Percentiles rank a stretch among this genome's conserved stretches.
These are phyloP conservation scores for Myrmophylax atrothorax DNA, from an alignment of 2,113 vertebrate genomes.

Conservation along the genomic window DNA sequence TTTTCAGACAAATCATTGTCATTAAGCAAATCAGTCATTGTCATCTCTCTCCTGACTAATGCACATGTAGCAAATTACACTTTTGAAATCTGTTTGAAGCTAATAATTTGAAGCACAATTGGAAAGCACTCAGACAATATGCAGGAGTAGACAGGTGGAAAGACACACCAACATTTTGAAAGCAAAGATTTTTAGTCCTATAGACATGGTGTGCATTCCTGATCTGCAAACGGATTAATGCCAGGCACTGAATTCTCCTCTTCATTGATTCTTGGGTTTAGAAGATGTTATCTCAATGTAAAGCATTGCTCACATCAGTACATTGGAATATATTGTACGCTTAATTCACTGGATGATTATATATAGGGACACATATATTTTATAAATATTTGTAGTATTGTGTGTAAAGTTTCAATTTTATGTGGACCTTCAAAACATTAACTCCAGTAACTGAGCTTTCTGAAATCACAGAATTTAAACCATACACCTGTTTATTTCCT, in stretches of 20 bases:
- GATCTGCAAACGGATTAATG: not conserved
- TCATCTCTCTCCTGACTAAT: not conserved
- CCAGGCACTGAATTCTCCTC: not conserved
- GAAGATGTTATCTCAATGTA: not conserved
- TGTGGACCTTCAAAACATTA: not conserved
- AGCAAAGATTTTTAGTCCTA: not conserved
- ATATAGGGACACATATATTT: fast-evolving
- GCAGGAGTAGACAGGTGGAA: not conserved
- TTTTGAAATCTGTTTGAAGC: not conserved
- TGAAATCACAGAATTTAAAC: not conserved
- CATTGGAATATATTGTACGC: not conserved
- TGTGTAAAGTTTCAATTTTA: not conserved
- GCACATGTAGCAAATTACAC: not conserved
- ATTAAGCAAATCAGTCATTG: not conserved
- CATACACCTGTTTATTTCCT: not conserved
- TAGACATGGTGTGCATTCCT: not conserved
- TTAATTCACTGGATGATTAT: not conserved
- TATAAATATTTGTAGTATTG: not conserved
- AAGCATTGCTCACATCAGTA: not conserved
- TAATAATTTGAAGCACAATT: not conserved
- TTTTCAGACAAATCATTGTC: not conserved
- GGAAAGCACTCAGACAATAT: not conserved
- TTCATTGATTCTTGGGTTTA: not conserved
- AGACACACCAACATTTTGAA: not conserved
- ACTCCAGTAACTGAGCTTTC: conserved; percentile 8